phyloP scores from a whole-genome alignment of 1,140 invertebrate species.

The Caerostris darwini region DNA sequence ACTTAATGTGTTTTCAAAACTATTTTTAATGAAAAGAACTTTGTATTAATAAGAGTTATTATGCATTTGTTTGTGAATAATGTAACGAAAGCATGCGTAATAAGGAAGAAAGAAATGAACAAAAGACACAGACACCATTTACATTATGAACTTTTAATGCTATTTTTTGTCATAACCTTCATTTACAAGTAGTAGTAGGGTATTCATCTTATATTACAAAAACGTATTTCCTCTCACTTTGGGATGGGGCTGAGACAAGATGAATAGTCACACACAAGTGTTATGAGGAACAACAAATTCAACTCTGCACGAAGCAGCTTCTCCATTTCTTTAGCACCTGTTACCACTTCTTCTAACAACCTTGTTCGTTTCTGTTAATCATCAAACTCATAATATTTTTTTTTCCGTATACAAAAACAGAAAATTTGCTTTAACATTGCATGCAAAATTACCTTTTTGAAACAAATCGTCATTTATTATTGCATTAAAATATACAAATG shows the following conservation, averaged over 20 bases:
- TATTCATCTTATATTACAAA: slow-evolving; percentile 73
- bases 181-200: slow-evolving; percentile 70
- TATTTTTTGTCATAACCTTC: slow-evolving; percentile 68
- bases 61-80: too few species aligned
- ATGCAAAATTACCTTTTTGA: background rate
- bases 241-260: slow-evolving; percentile 61
- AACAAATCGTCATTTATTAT: background rate
- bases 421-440: background rate
- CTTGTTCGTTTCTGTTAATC: background rate
- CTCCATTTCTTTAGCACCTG: background rate
- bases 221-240: slow-evolving; percentile 70
- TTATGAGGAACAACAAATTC: slow-evolving; percentile 71
- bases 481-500: background rate
- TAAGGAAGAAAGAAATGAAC: background rate
- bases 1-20: too few species aligned
- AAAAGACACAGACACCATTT: slow-evolving; percentile 30
- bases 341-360: background rate
- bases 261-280: slow-evolving; percentile 65
- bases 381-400: background rate
- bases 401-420: too few species aligned
- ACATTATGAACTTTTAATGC: slow-evolving; percentile 74
- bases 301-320: slow-evolving; percentile 52
- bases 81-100: too few species aligned
- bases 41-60: too few species aligned
- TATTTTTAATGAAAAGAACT: too few species aligned